These are phyloP conservation scores for Cardiocondyla obscurior DNA, from an alignment of 1,140 invertebrate genomes.

Conservation along the genomic window DNA sequence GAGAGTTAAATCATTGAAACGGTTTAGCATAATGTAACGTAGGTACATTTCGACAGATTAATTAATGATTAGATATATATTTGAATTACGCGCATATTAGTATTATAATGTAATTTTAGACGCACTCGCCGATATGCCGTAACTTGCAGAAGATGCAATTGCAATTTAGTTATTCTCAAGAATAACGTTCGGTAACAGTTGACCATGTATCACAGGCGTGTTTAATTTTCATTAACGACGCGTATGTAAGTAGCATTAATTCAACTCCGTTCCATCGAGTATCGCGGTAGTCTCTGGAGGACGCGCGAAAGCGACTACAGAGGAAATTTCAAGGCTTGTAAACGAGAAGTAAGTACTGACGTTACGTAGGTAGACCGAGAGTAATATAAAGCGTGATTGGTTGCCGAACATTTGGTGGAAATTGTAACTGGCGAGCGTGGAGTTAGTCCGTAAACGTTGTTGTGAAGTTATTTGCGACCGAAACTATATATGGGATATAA, in stretches of 20 bases:
- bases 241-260: slow-evolving; percentile 42
- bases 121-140: neutral
- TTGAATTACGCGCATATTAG: neutral
- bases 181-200: neutral
- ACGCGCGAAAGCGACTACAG: slow-evolving; percentile 1
- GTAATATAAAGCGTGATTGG: slow-evolving; percentile 45
- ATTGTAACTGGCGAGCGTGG: slow-evolving; percentile 27
- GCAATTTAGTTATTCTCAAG: neutral
- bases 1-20: neutral
- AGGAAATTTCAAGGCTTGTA: slow-evolving; percentile 43
- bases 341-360: slow-evolving; percentile 45
- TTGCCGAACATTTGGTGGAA: slow-evolving; percentile 44
- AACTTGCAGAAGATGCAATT: neutral
- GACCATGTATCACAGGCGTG: neutral
- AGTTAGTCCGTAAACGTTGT: slow-evolving; percentile 40
- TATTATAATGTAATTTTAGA: neutral
- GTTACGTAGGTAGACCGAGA: slow-evolving; percentile 27
- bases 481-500: slow-evolving; percentile 24
- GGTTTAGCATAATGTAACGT: neutral
- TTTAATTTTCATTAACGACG: slow-evolving; percentile 57
- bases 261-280: slow-evolving; percentile 2
- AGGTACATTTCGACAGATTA: neutral
- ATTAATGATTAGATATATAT: neutral
- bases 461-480: slow-evolving; percentile 44
- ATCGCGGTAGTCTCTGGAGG: slow-evolving; percentile 23